These are phyloP conservation scores for Chironex yamaguchii DNA, from an alignment of 30 jellyfish, hydroid and myxozoan genomes.

Conservation along the genomic window DNA sequence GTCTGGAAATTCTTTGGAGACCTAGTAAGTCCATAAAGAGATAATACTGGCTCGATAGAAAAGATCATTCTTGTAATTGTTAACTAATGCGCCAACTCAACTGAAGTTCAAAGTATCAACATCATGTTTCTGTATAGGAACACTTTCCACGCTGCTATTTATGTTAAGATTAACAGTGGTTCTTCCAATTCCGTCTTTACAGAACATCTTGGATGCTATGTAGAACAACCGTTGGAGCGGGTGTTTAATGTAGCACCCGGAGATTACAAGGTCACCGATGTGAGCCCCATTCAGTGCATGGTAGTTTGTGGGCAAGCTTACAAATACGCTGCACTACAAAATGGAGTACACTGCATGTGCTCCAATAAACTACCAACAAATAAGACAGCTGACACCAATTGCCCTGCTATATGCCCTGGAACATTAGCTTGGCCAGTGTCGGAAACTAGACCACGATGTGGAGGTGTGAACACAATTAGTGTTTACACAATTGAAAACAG, in stretches of 20 bases:
- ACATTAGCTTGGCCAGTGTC: conserved; percentile 52
- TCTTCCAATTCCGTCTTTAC: too few relatives aligned
- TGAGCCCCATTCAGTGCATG: conserved; percentile 95
- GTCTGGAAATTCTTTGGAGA: too few relatives aligned
- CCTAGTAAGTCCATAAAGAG: too few relatives aligned
- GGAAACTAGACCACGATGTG: conserved; percentile 76
- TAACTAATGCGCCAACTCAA: too few relatives aligned
- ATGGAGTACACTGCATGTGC: conserved; percentile 91
- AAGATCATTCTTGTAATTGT: too few relatives aligned
- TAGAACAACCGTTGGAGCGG: conserved; percentile 66
- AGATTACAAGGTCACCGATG: conserved; percentile 82
- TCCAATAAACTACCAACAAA: conserved; percentile 59
- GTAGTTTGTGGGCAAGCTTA: conserved; percentile 81
- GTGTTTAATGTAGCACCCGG: conserved; percentile 87
- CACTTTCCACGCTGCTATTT: background rate
- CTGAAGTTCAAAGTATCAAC: too few relatives aligned
- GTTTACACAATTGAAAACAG: conserved; percentile 84
- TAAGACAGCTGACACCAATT: conserved; percentile 48
- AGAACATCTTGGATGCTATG: conserved; percentile 93
- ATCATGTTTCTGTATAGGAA: too few relatives aligned
- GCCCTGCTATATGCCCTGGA: conserved; percentile 74
- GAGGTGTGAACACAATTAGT: conserved; percentile 86
- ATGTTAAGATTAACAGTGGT: too few relatives aligned
- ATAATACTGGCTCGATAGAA: too few relatives aligned
- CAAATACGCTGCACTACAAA: conserved; percentile 90